Percentiles rank a stretch among this genome's conserved stretches.
phyloP scores from a whole-genome alignment of 2,888 invertebrate genomes.

The Pachliopta kotzebuea region DNA sequence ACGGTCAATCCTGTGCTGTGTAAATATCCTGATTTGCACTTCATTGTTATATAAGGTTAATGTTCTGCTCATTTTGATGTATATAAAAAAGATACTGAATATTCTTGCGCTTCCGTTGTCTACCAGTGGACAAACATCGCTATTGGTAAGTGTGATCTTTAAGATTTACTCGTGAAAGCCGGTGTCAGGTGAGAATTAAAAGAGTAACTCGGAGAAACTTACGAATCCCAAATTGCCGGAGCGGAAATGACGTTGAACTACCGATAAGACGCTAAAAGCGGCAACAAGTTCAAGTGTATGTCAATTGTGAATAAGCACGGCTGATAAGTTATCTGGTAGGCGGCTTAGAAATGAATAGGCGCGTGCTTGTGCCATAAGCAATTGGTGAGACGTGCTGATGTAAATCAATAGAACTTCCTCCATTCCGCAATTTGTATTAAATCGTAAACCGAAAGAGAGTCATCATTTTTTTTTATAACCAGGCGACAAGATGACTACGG shows the following conservation, averaged over 20 bases:
- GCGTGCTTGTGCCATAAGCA: conserved; percentile 47
- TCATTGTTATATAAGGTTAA: too few relatives aligned
- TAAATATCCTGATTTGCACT: too few relatives aligned
- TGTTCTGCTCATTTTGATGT: too few relatives aligned
- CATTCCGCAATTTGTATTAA: conserved; percentile 49
- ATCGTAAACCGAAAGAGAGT: conserved; percentile 39
- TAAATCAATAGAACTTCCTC: conserved; percentile 53
- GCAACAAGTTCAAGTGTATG: conserved; percentile 66
- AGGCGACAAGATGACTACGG: too few relatives aligned
- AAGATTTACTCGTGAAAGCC: conserved; percentile 61
- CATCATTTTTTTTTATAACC: neutral
- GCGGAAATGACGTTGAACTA: conserved; percentile 49
- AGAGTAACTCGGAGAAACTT: conserved; percentile 52
- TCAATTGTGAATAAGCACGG: conserved; percentile 45
- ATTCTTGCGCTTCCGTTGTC: neutral
- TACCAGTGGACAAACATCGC: neutral
- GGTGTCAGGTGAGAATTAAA: conserved; percentile 59
- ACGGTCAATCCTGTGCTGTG: too few relatives aligned
- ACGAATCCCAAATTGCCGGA: conserved; percentile 34
- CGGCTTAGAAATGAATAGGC: conserved; percentile 50
- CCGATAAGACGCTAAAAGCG: conserved; percentile 43
- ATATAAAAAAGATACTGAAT: neutral
- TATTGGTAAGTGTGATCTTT: conserved; percentile 38
- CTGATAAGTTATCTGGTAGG: conserved; percentile 47
- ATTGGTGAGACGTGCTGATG: conserved; percentile 53